These are phyloP conservation scores for Sarcophaga rosellei DNA, from an alignment of 2,888 invertebrate species.

Conservation along the genomic window DNA sequence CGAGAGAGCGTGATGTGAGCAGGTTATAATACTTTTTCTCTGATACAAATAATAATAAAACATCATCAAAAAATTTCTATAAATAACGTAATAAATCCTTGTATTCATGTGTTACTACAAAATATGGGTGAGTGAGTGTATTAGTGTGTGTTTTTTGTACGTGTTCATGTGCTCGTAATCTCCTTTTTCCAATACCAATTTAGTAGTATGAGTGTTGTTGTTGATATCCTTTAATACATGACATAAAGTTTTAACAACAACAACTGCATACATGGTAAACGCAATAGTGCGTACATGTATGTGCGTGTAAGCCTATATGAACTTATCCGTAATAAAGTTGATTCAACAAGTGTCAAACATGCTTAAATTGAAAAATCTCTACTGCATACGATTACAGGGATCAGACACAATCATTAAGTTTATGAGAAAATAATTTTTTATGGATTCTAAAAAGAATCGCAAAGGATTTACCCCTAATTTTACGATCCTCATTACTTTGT, in stretches of 20 bases:
- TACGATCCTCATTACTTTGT: no score
- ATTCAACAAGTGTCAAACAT: constrained; percentile 14
- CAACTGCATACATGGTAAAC: no score
- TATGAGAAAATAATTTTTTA: no score
- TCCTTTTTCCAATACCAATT: neutral
- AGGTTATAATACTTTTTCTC: constrained; percentile 17
- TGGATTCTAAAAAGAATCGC: no score
- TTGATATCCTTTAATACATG: neutral
- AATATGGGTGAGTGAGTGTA: no score
- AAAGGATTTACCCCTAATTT: no score
- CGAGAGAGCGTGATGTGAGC: no score
- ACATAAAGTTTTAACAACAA: neutral
- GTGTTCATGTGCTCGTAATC: neutral
- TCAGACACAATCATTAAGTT: neutral
- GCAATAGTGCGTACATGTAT: neutral
- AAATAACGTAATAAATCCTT: constrained; percentile 21
- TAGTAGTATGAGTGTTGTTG: no score
- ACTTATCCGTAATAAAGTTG: neutral
- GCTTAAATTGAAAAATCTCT: constrained; percentile 15
- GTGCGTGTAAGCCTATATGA: neutral
- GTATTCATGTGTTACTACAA: no score
- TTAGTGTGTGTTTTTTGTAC: no score
- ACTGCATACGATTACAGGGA: neutral
- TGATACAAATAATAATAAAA: constrained; percentile 11
- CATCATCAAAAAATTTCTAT: constrained; percentile 14